phyloP scores from a whole-genome alignment of 2,113 vertebrate species.

The Crotalus tigris region DNA sequence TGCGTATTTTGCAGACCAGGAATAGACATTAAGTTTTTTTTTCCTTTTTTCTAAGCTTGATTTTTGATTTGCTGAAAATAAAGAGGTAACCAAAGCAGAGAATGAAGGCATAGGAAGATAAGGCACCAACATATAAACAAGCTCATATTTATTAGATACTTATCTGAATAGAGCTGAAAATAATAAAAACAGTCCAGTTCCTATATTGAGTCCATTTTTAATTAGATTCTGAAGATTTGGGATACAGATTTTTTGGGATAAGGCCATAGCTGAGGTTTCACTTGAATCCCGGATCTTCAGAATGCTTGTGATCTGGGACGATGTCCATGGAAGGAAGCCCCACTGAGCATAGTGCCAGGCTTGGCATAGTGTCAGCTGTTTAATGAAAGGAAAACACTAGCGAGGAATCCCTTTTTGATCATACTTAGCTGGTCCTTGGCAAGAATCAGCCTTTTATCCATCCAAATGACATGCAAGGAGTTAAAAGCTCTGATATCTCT shows the following conservation, averaged over 20 bases:
- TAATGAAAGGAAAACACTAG: not conserved
- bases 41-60: not conserved
- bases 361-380: not conserved
- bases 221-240: not conserved
- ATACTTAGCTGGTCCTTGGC: not conserved
- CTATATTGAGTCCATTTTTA: not conserved
- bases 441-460: not conserved
- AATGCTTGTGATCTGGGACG: not conserved
- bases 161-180: not conserved
- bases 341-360: not conserved
- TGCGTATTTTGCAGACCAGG: not conserved
- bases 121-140: not conserved
- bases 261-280: not conserved
- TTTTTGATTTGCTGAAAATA: not conserved
- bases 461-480: not conserved
- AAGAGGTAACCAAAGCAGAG: not conserved
- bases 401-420: not conserved
- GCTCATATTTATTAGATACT: not conserved
- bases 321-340: not conserved
- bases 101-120: not conserved
- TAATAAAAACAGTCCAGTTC: not conserved
- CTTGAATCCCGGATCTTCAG: not conserved
- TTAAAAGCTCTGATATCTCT: not conserved
- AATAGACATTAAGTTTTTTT: not conserved
- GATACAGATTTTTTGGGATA: not conserved